Conservation (phyloP, 1,140 invertebrate species). For the Dermatophagoides farinae region DNA sequence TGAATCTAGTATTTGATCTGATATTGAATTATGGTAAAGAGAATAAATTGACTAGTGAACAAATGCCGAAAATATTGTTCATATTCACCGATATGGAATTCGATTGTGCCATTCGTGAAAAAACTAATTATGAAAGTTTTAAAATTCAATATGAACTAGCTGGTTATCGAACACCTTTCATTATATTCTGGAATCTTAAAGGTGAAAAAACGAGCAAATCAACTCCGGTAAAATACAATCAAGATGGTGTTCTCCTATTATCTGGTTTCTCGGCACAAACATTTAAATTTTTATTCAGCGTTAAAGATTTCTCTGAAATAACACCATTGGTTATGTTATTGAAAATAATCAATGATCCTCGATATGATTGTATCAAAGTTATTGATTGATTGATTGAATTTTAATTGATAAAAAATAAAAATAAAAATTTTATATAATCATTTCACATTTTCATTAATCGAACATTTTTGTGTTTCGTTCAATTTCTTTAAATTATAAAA, state of each 20-base stretch:
- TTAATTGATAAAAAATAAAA: not conserved
- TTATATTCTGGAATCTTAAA: constrained; percentile 9
- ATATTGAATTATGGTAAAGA: not conserved
- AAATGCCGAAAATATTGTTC: constrained; percentile 7
- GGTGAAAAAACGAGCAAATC: not conserved
- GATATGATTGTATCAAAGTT: not conserved
- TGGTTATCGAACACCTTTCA: not conserved
- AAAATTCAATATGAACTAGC: not conserved
- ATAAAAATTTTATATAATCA: too few relatives aligned
- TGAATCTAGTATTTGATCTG: constrained; percentile 1
- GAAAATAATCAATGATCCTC: not conserved
- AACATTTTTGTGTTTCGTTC: too few relatives aligned
- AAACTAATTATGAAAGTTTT: not conserved
- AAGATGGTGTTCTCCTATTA: not conserved
- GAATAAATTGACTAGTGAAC: not conserved
- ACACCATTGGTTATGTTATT: not conserved
- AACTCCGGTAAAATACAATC: not conserved
- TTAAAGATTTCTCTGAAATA: not conserved
- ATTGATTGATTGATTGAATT: not conserved
- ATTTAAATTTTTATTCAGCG: not conserved
- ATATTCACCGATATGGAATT: constrained; percentile 11
- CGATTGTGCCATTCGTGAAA: not conserved
- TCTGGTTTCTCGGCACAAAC: constrained; percentile 8
- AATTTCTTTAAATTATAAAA: too few relatives aligned
- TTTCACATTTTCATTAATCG: too few relatives aligned